Evolutionary conservation across 2,888 invertebrate genomes (phyloP).

Genomic region (Meteorus colon): DNA sequence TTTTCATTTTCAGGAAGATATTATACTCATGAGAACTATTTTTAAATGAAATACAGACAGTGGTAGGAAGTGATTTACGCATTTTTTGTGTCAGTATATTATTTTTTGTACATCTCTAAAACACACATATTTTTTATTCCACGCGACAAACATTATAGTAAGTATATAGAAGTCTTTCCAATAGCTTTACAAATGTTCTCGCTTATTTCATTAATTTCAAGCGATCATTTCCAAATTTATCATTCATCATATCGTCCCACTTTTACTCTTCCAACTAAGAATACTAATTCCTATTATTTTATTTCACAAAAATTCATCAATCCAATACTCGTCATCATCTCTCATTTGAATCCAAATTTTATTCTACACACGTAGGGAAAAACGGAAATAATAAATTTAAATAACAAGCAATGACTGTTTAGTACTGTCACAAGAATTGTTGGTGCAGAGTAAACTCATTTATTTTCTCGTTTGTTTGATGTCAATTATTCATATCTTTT

Average conservation of each 20-base stretch:
- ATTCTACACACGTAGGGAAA: background rate
- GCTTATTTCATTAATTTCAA: background rate
- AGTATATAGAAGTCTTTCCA: background rate
- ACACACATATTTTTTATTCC: conserved; percentile 19
- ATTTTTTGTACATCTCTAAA: background rate
- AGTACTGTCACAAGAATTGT: background rate
- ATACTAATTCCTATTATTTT: background rate
- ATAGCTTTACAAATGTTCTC: background rate
- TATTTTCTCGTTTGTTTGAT: background rate
- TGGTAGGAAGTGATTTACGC: background rate
- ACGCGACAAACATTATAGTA: conserved; percentile 4
- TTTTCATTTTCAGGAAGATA: background rate
- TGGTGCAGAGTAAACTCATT: background rate
- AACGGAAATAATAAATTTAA: background rate
- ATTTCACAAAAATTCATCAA: background rate
- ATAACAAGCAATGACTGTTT: background rate
- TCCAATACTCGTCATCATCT: conserved; percentile 20
- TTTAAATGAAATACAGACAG: background rate
- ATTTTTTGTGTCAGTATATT: background rate
- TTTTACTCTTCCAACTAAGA: background rate
- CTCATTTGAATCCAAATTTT: background rate
- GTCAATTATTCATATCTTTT: background rate
- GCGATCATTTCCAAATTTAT: background rate
- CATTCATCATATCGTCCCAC: background rate
- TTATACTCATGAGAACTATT: background rate